phyloP scores from a whole-genome alignment of 2,797 vertebrate genomes.

The Synaphobranchus kaupii region DNA sequence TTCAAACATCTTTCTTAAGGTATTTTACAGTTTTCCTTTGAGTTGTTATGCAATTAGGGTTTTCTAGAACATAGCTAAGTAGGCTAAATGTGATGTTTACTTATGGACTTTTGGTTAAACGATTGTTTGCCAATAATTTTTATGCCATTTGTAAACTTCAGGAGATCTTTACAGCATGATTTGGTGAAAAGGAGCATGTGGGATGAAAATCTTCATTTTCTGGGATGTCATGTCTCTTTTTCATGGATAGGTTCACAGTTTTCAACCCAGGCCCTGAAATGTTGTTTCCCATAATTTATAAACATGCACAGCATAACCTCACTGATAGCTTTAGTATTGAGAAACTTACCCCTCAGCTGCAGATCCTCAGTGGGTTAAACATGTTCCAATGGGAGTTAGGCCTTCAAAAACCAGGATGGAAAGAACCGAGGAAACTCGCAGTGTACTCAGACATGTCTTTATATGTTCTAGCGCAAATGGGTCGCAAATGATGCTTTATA shows the following conservation, averaged over 20 bases:
- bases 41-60: background rate
- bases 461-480: too few relatives aligned
- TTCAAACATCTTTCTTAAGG: background rate
- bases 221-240: background rate
- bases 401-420: too few relatives aligned
- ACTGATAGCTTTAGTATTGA: too few relatives aligned
- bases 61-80: background rate
- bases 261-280: too few relatives aligned
- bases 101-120: background rate
- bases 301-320: background rate
- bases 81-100: background rate
- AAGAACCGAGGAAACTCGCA: too few relatives aligned
- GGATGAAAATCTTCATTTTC: background rate
- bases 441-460: too few relatives aligned
- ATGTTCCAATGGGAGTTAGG: too few relatives aligned
- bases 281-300: background rate
- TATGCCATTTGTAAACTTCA: background rate
- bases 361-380: too few relatives aligned
- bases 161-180: background rate
- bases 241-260: background rate
- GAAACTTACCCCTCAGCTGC: too few relatives aligned
- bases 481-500: too few relatives aligned
- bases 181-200: background rate
- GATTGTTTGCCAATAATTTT: background rate
- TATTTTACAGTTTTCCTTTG: background rate